phyloP scores from a whole-genome alignment of 2,797 vertebrate genomes.

The Hypotaenidia okinawae region DNA sequence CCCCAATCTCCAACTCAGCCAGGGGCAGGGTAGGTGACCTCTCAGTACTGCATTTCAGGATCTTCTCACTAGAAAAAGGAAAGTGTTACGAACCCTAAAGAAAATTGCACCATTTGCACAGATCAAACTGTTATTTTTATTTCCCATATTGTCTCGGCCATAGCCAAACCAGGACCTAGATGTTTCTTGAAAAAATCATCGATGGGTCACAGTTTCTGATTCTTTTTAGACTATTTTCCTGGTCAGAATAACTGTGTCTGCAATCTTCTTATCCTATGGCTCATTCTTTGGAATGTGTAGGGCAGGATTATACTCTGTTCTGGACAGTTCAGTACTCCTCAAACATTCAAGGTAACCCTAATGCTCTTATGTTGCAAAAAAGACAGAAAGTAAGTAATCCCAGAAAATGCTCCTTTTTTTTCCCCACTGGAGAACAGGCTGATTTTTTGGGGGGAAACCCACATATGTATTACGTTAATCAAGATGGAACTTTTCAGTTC shows the following conservation, averaged over 20 bases:
- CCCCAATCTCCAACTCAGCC: background rate
- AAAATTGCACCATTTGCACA: background rate
- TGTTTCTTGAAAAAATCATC: background rate
- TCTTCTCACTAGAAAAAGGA: background rate
- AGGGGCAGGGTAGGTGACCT: background rate
- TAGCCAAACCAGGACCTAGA: background rate
- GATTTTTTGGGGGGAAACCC: background rate
- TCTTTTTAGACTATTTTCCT: background rate
- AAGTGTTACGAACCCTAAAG: rapidly evolving
- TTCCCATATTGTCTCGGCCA: background rate
- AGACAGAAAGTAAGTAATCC: background rate
- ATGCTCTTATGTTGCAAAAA: background rate
- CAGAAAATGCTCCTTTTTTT: background rate
- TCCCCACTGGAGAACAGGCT: background rate
- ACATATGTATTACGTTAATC: background rate
- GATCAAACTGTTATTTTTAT: background rate
- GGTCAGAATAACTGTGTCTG: background rate
- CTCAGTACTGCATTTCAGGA: background rate
- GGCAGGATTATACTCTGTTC: background rate
- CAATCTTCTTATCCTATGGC: background rate
- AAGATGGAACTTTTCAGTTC: background rate
- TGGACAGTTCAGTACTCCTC: background rate
- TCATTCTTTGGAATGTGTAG: background rate
- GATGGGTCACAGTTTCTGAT: background rate
- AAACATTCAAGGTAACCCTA: background rate